Evolutionary conservation across 2,888 invertebrate genomes (phyloP).

Genomic region (Lasioglossum leucozonium): DNA sequence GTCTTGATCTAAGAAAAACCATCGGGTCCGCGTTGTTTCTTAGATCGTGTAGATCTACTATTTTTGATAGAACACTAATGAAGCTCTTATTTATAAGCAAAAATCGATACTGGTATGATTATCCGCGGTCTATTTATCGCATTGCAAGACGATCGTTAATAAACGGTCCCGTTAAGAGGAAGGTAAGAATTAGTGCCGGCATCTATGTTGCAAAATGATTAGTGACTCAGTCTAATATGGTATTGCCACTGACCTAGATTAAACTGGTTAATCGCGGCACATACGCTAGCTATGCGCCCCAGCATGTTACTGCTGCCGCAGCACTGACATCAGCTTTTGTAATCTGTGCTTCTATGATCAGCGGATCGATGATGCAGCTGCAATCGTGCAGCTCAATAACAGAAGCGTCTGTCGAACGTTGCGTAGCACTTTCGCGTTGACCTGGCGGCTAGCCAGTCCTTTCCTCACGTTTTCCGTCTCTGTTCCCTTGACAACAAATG

Average conservation of each 20-base stretch:
- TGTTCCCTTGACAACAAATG: not conserved
- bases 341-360: constrained; percentile 36
- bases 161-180: not conserved
- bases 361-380: constrained; percentile 39
- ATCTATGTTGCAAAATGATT: constrained; percentile 6
- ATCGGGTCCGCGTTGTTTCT: no score
- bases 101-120: not conserved
- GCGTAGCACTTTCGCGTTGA: constrained; percentile 51
- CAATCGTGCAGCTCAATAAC: constrained; percentile 16
- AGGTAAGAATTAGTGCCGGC: not conserved
- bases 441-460: constrained; percentile 57
- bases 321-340: constrained; percentile 39
- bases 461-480: constrained; percentile 15
- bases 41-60: no score
- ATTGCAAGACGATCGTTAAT: not conserved
- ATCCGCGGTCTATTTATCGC: not conserved
- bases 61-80: not conserved
- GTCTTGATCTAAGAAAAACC: no score
- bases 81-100: not conserved
- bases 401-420: constrained; percentile 31
- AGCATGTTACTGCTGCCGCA: constrained; percentile 38
- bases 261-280: constrained; percentile 16
- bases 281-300: constrained; percentile 2
- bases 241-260: constrained; percentile 43
- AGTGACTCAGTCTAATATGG: constrained; percentile 13